Evolutionary conservation across 2,888 invertebrate genomes (phyloP).

Genomic region (Cynaeus angustus): DNA sequence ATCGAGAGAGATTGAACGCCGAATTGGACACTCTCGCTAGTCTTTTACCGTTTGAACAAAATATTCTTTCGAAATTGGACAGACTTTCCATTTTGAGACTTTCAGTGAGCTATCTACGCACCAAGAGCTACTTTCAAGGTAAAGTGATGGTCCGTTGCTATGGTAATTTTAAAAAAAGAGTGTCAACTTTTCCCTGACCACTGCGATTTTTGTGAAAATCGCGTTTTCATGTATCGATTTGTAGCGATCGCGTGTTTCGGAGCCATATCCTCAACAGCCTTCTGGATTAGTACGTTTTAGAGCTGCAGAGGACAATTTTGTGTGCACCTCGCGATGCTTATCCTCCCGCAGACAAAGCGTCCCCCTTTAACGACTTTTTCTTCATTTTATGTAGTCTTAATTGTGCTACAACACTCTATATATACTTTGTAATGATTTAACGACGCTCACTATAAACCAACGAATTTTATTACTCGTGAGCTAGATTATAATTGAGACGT

Average conservation of each 20-base stretch:
- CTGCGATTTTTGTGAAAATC: background rate
- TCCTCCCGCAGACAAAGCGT: constrained; percentile 21
- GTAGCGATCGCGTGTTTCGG: constrained; percentile 61
- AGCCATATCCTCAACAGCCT: constrained; percentile 65
- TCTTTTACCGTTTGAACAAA: constrained; percentile 96
- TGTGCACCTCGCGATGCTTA: constrained; percentile 44
- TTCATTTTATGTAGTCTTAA: constrained; percentile 18
- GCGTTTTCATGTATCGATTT: background rate
- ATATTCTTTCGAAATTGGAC: constrained; percentile 98
- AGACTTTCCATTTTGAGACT: constrained; percentile 97
- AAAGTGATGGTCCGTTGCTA: background rate
- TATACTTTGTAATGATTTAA: constrained; percentile 50
- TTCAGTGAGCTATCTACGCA: constrained; percentile 98
- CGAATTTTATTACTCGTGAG: constrained; percentile 55
- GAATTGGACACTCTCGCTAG: constrained; percentile 98
- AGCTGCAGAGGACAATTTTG: constrained; percentile 57
- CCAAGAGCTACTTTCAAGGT: constrained; percentile 99
- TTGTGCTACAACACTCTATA: background rate
- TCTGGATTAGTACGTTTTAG: constrained; percentile 69
- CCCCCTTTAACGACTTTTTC: background rate
- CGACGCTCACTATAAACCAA: constrained; percentile 38
- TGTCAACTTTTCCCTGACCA: background rate
- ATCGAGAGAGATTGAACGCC: constrained; percentile 97
- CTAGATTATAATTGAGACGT: constrained; percentile 59
- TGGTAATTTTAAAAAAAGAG: background rate